Evolutionary conservation across 2,113 vertebrate species (phyloP).

Genomic region (Chrysochloris asiatica): DNA sequence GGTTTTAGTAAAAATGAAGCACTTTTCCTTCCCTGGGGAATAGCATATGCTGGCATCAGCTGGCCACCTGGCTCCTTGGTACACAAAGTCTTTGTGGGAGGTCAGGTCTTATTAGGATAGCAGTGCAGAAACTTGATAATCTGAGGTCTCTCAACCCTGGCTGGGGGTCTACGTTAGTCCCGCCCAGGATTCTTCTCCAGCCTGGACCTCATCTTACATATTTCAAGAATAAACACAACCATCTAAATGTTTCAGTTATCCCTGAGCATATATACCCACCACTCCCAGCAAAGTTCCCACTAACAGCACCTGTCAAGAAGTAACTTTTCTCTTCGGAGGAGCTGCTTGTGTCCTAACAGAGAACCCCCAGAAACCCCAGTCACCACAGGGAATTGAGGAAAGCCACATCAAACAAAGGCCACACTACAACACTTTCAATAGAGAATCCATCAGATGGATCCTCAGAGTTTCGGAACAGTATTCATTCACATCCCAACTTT

Average conservation of each 20-base stretch:
- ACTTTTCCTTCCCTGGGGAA: conserved; percentile 40
- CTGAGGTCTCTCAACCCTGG: neutral
- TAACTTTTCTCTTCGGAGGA: neutral
- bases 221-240: neutral
- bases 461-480: neutral
- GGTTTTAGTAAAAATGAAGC: conserved; percentile 53
- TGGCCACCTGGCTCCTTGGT: neutral
- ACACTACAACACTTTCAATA: neutral
- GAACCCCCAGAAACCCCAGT: neutral
- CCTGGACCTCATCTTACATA: neutral
- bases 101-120: neutral
- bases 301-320: neutral
- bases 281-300: neutral
- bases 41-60: neutral
- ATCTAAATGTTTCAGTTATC: neutral
- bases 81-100: neutral
- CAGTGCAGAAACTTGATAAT: neutral
- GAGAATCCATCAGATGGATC: neutral
- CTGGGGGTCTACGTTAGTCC: neutral
- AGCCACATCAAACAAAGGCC: neutral
- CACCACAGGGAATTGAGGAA: neutral
- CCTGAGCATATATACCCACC: neutral
- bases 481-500: neutral
- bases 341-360: neutral
- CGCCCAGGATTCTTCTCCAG: neutral